phyloP scores from a whole-genome alignment of 2,888 invertebrate genomes.

The Xanthorhoe spadicearia region DNA sequence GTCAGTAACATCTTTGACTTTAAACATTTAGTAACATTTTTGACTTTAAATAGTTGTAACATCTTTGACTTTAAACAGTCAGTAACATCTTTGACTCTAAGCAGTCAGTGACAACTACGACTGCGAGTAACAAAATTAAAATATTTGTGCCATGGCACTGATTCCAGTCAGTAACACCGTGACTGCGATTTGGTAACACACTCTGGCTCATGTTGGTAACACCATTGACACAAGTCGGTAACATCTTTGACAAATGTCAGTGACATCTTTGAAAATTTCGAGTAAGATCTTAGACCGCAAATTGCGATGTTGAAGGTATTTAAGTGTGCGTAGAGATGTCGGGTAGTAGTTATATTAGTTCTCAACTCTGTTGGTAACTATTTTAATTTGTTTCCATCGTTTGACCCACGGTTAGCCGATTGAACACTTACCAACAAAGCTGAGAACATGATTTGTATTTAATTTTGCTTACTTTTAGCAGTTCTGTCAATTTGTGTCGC shows the following conservation, averaged over 20 bases:
- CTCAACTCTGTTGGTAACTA: not conserved
- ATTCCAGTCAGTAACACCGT: slow-evolving; percentile 4
- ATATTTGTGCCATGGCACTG: no score
- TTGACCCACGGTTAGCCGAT: not conserved
- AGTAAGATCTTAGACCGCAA: slow-evolving; percentile 6
- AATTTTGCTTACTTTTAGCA: slow-evolving; percentile 22
- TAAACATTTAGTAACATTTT: slow-evolving; percentile 1
- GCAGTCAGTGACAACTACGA: no score
- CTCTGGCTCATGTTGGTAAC: slow-evolving; percentile 12
- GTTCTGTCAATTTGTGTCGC: slow-evolving; percentile 30
- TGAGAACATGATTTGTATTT: slow-evolving; percentile 3
- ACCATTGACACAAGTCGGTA: slow-evolving; percentile 12
- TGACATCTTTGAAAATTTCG: not conserved
- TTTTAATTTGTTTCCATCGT: not conserved
- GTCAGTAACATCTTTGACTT: slow-evolving; percentile 10
- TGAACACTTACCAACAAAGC: not conserved
- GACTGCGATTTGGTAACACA: slow-evolving; percentile 9
- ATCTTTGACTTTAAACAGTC: not conserved
- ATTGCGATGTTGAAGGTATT: slow-evolving; percentile 22
- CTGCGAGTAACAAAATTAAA: no score
- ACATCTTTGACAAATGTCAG: slow-evolving; percentile 11
- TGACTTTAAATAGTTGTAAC: not conserved
- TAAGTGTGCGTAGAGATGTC: slow-evolving; percentile 7
- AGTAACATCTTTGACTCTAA: slow-evolving; percentile 6
- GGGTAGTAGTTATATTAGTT: slow-evolving; percentile 16